Percentiles rank a stretch among this genome's conserved stretches.
phyloP scores from a whole-genome alignment of 37 sponge, comb jelly and placozoan genomes.

The Petrosia ficiformis region DNA sequence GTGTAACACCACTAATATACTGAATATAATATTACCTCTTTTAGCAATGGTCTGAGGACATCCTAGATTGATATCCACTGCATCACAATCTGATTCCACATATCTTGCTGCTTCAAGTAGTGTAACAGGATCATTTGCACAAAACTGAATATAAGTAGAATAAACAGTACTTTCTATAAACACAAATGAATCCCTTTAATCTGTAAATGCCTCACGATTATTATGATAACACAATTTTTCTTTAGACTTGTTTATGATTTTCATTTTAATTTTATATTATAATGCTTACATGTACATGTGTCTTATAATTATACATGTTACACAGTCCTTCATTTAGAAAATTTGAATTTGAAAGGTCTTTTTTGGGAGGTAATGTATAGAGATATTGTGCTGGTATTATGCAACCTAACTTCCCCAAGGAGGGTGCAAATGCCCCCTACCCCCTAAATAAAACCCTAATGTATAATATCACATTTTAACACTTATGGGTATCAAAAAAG shows the following conservation, averaged over 20 bases:
- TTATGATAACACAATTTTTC: not conserved
- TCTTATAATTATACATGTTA: too few species aligned
- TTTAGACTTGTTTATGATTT: not conserved
- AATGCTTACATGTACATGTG: too few species aligned
- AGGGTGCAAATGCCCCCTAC: too few species aligned
- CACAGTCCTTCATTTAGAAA: too few species aligned
- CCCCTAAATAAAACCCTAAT: too few species aligned
- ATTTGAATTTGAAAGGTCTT: too few species aligned
- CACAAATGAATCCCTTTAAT: not conserved
- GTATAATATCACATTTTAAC: too few species aligned
- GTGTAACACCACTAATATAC: not conserved
- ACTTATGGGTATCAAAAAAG: too few species aligned
- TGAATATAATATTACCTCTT: constrained; percentile 50
- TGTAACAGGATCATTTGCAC: constrained; percentile 87
- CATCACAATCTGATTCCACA: constrained; percentile 86
- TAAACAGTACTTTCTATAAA: not conserved
- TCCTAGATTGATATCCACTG: constrained; percentile 95
- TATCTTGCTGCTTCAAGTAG: constrained; percentile 81
- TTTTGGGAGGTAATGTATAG: too few species aligned
- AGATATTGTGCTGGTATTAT: too few species aligned
- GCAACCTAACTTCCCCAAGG: too few species aligned
- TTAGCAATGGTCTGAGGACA: constrained; percentile 97
- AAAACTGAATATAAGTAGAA: constrained; percentile 76
- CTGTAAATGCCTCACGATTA: not conserved
- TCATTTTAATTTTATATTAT: too few species aligned